Evolutionary conservation across 2,113 vertebrate species (phyloP), one percentile per base, ranked within the genome.

Genomic region (Origma solitaria): DNA sequence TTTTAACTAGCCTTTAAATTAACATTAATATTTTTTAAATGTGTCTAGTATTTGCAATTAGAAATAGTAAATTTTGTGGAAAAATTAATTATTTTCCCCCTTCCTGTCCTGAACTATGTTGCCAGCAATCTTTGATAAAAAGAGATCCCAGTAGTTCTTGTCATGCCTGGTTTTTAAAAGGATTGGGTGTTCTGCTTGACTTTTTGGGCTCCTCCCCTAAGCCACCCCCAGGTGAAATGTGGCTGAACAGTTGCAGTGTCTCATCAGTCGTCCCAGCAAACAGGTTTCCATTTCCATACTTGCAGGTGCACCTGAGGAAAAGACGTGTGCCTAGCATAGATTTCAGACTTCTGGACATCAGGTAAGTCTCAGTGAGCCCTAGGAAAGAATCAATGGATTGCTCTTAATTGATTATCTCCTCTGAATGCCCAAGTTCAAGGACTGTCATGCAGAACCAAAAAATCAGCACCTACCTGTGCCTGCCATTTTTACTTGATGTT

Each of bases 1-100:
- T 92, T 86, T 38, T 72, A 85, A 80, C n/a, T 60, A 65, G 13
- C 20, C 17, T 72, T 84, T 23, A 27, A 65, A 92, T 61, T 78
- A 58, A 6, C 24, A 23, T 79, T 56, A 49, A 33, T 5, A 10
- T 72, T 90, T 88, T 51, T 1, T 40, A 76, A 56, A 42, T 49
- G 4, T 58, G 13, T 62, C 33, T 24, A 40, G 33, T 54, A 18
- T 62, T 87, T 95, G 33, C 37, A 51, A 69, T 60, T 82, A 61
- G 28, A 79, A 79, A 64, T 69, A 51, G 19, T 23, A 82, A 47
- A 62, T 45, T 68, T 50, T 90, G 30, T 27, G 30, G 27, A 47
- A 56, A 75, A 79, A 62, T 8, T 1, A 18, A 11, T 11, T 24
- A 11, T 30, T 35, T 33, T 3, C 7, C 0, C 13, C 11, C 7